Evolutionary conservation across 2,113 vertebrate species (phyloP).

Genomic region (Camelus bactrianus): DNA sequence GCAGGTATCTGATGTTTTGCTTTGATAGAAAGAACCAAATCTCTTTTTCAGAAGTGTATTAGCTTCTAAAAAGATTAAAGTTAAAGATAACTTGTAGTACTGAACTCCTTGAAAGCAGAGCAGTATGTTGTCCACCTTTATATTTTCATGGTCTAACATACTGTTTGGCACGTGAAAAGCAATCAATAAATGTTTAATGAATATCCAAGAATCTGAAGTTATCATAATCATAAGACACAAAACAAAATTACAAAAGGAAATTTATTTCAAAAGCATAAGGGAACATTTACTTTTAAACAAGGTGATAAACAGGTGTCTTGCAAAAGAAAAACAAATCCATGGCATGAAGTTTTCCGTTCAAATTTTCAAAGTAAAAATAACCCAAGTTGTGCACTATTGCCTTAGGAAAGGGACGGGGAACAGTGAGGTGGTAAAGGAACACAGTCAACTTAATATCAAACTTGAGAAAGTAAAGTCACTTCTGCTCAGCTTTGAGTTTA

Average conservation of each 20-base stretch:
- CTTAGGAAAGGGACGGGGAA: conserved; percentile 45
- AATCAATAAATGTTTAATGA: conserved; percentile 22
- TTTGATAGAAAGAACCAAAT: conserved; percentile 37
- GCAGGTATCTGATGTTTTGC: conserved; percentile 13
- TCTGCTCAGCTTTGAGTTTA: conserved; percentile 61
- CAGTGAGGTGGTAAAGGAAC: not conserved
- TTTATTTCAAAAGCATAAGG: conserved; percentile 89
- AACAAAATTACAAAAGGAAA: conserved; percentile 90
- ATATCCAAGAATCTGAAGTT: conserved; percentile 30
- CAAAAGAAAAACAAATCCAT: conserved; percentile 76
- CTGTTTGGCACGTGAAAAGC: not conserved
- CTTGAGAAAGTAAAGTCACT: conserved; percentile 62
- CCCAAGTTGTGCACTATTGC: conserved; percentile 70
- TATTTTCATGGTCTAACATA: conserved; percentile 46
- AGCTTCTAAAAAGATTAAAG: conserved; percentile 32
- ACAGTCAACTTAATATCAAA: conserved; percentile 59
- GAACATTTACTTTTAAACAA: conserved; percentile 88
- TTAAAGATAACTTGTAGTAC: conserved; percentile 26
- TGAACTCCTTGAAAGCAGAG: conserved; percentile 35
- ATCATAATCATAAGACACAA: conserved; percentile 77
- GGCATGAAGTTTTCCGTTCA: conserved; percentile 70
- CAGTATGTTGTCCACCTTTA: not conserved
- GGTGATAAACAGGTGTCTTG: conserved; percentile 84
- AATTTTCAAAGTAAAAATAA: conserved; percentile 64
- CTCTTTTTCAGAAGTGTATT: not conserved